These are phyloP conservation scores for Caenorhabditis macrosperma DNA, from an alignment of 2,888 invertebrate genomes.

Conservation along the genomic window DNA sequence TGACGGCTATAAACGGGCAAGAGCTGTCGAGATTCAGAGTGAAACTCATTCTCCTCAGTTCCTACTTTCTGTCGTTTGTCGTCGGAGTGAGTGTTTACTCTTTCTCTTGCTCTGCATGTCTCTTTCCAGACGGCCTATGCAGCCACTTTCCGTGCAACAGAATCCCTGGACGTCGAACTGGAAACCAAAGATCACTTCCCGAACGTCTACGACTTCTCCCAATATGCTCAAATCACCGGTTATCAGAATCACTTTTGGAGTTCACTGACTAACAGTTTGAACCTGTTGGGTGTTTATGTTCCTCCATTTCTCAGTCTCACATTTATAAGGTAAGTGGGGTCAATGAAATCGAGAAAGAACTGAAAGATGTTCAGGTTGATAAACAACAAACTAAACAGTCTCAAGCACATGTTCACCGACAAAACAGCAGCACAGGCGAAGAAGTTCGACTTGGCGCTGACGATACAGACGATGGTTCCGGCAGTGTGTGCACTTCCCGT, in stretches of 20 bases:
- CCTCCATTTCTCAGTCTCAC: conserved; percentile 25
- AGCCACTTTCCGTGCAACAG: conserved; percentile 10
- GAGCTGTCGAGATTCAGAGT: conserved; percentile 10
- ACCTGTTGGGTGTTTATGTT: conserved; percentile 28
- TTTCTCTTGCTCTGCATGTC: background rate
- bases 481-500: conserved; percentile 36
- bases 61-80: conserved; percentile 21
- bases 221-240: conserved; percentile 36
- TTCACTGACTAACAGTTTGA: conserved; percentile 13
- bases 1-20: conserved; percentile 6
- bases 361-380: conserved; percentile 25
- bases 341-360: no score
- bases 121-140: conserved; percentile 23
- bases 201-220: conserved; percentile 14
- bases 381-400: conserved; percentile 31
- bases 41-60: conserved; percentile 19
- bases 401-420: conserved; percentile 42
- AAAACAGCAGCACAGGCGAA: conserved; percentile 35
- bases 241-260: conserved; percentile 38
- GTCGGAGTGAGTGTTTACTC: conserved; percentile 20
- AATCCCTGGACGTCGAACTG: conserved; percentile 11
- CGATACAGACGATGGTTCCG: conserved; percentile 33
- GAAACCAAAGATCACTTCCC: conserved; percentile 13
- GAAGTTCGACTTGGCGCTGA: conserved; percentile 40
- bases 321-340: conserved; percentile 38